Evolutionary conservation across 2,797 vertebrate species (phyloP).

Genomic region (Notamacropus eugenii): DNA sequence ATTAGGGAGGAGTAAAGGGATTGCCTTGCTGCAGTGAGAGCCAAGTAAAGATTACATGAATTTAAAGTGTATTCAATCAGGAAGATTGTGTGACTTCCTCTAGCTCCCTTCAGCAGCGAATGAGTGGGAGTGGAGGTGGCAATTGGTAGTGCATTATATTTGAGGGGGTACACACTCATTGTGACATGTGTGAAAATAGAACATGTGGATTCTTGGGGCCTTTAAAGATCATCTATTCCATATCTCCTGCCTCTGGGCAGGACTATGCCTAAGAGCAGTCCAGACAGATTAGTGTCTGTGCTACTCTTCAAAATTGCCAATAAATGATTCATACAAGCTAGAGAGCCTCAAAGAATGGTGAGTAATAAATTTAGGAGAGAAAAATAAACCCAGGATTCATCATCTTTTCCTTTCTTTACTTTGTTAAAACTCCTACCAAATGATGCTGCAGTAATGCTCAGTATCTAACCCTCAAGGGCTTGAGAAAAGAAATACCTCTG

Average conservation of each 20-base stretch:
- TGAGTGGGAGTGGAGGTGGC: background rate
- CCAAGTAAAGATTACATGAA: background rate
- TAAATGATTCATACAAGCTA: slow-evolving; percentile 30
- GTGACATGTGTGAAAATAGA: background rate
- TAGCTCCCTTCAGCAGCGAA: background rate
- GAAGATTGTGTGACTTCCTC: background rate
- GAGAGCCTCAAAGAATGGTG: background rate
- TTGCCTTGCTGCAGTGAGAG: background rate
- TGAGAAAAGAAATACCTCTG: background rate
- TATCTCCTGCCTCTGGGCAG: background rate
- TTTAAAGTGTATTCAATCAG: background rate
- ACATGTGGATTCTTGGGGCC: background rate
- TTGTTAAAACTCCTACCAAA: background rate
- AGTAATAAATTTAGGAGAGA: background rate
- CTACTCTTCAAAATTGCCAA: background rate
- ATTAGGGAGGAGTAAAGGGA: background rate
- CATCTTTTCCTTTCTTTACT: background rate
- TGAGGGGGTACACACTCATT: background rate
- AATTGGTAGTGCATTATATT: background rate
- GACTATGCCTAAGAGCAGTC: background rate
- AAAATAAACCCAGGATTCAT: background rate
- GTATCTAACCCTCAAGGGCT: background rate
- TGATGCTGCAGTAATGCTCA: background rate
- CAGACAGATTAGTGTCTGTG: background rate
- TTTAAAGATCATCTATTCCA: background rate